Percentiles rank a stretch among this genome's conserved stretches.
phyloP scores from a whole-genome alignment of 2,797 vertebrate species.

The Brotula barbata region DNA sequence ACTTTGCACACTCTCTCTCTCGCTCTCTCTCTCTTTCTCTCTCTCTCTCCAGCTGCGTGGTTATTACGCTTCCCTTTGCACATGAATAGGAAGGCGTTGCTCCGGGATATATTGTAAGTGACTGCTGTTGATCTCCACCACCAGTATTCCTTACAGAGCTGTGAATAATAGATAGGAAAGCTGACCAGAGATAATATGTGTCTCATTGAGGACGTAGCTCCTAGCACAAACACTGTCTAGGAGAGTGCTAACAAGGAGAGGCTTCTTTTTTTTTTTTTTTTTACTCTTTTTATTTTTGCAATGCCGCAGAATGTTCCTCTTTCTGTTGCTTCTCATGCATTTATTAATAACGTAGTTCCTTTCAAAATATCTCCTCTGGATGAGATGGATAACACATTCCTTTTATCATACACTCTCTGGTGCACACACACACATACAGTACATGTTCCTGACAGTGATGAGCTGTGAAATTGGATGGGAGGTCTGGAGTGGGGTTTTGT shows the following conservation, averaged over 20 bases:
- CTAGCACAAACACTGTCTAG: slow-evolving; percentile 55
- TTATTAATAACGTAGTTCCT: slow-evolving; percentile 76
- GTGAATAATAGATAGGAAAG: slow-evolving; percentile 77
- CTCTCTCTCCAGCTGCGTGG: slow-evolving; percentile 40
- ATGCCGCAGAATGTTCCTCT: slow-evolving; percentile 69
- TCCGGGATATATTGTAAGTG: slow-evolving; percentile 70
- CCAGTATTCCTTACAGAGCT: slow-evolving; percentile 71
- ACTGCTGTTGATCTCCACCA: slow-evolving; percentile 76
- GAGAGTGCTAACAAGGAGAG: slow-evolving; percentile 67
- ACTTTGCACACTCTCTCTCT: slow-evolving; percentile 59
- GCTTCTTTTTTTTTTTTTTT: neutral
- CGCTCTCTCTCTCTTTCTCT: too few relatives aligned
- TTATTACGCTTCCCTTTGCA: slow-evolving; percentile 68
- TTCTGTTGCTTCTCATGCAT: slow-evolving; percentile 75
- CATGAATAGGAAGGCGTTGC: slow-evolving; percentile 60
- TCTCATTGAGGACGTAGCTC: slow-evolving; percentile 66
- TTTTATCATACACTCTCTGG: slow-evolving; percentile 61
- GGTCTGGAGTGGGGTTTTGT: slow-evolving; percentile 63
- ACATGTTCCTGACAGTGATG: slow-evolving; percentile 71
- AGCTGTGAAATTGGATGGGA: slow-evolving; percentile 73
- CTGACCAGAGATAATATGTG: slow-evolving; percentile 71
- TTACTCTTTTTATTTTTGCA: slow-evolving; percentile 55
- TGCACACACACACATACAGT: slow-evolving; percentile 18
- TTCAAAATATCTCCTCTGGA: slow-evolving; percentile 77
- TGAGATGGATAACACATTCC: slow-evolving; percentile 73